Percentiles rank a stretch among this genome's conserved stretches.
Evolutionary conservation across 2,888 invertebrate species (phyloP).

Genomic region (Bruchidius siliquastri): DNA sequence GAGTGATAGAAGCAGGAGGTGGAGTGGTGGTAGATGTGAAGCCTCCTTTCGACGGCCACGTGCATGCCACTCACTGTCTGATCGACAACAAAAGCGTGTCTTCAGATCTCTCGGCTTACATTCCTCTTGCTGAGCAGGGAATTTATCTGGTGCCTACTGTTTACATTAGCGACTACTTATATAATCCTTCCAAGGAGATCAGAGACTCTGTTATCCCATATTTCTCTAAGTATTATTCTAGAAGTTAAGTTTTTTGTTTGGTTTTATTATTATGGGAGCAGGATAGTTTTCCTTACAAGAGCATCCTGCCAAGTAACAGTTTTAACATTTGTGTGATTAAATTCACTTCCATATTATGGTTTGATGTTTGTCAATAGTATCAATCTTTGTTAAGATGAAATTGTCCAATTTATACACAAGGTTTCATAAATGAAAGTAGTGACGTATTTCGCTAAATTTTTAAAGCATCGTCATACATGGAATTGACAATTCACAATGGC

Average conservation of each 20-base stretch:
- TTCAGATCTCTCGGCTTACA: constrained; percentile 32
- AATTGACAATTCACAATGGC: too few relatives aligned
- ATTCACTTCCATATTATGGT: too few relatives aligned
- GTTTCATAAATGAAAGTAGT: too few relatives aligned
- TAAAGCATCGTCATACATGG: too few relatives aligned
- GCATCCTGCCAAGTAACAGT: too few relatives aligned
- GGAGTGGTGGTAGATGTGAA: constrained; percentile 61
- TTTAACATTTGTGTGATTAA: too few relatives aligned
- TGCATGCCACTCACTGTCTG: constrained; percentile 66
- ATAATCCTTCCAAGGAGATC: constrained; percentile 33
- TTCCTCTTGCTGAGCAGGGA: constrained; percentile 40
- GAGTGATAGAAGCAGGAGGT: constrained; percentile 74
- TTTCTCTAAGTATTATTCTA: constrained; percentile 32
- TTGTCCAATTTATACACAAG: too few relatives aligned
- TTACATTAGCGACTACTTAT: constrained; percentile 40
- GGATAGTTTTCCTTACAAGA: too few relatives aligned
- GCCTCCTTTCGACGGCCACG: constrained; percentile 55
- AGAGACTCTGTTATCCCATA: constrained; percentile 36
- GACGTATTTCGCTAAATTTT: too few relatives aligned
- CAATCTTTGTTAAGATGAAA: too few relatives aligned
- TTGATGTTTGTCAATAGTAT: too few relatives aligned
- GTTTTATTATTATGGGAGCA: not conserved
- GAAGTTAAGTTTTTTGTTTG: constrained; percentile 6
- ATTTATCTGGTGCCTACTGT: constrained; percentile 40
- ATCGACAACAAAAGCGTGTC: constrained; percentile 52